phyloP scores from a whole-genome alignment of 2,797 vertebrate genomes.

The Phalloptychus januarius region DNA sequence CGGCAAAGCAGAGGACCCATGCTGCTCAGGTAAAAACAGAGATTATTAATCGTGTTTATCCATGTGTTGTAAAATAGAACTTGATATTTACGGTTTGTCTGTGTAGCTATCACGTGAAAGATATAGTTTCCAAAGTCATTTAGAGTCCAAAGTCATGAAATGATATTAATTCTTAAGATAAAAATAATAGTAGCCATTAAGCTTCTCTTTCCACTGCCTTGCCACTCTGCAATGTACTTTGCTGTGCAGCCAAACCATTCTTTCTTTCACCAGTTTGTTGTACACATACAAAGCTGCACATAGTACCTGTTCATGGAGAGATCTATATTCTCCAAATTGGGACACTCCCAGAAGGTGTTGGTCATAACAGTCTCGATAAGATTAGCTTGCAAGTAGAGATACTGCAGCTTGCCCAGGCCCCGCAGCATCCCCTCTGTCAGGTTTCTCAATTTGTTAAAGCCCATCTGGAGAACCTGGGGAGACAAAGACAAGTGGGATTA shows the following conservation, averaged over 20 bases:
- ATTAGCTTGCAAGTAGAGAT: conserved; percentile 98
- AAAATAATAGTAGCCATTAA: not conserved
- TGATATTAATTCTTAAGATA: not conserved
- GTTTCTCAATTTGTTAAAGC: conserved; percentile 96
- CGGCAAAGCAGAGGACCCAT: no score
- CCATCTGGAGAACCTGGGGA: conserved; percentile 94
- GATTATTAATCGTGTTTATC: not conserved
- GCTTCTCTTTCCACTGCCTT: not conserved
- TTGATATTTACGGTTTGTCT: not conserved
- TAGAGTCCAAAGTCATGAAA: not conserved
- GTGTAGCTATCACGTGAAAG: not conserved
- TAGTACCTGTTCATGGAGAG: conserved; percentile 93
- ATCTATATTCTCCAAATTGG: conserved; percentile 96
- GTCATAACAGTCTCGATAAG: conserved; percentile 94
- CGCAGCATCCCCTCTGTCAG: conserved; percentile 95
- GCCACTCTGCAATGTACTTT: not conserved
- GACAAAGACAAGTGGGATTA: conserved; percentile 76
- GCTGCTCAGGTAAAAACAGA: not conserved
- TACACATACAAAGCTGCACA: not conserved
- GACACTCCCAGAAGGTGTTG: conserved; percentile 98
- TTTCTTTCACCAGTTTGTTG: conserved; percentile 1
- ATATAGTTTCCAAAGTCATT: not conserved
- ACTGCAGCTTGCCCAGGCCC: conserved; percentile 95
- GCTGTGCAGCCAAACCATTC: not conserved
- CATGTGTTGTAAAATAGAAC: not conserved